Percentiles rank a stretch among this genome's conserved stretches.
Conservation (phyloP, 2,797 vertebrate species). For the Myotis myotis region DNA sequence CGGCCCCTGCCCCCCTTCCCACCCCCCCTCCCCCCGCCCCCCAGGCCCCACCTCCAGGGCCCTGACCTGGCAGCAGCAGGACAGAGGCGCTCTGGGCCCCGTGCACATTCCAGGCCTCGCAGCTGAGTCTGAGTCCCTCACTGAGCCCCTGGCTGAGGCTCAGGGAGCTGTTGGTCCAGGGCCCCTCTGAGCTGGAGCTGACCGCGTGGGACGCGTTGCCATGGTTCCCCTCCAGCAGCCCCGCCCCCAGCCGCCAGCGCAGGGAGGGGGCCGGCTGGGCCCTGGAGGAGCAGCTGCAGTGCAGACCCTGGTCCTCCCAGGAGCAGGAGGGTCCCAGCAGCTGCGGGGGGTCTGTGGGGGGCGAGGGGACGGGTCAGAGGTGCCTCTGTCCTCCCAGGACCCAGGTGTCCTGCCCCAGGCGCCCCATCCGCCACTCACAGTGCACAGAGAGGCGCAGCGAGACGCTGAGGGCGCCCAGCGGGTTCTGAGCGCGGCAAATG, state of each 20-base stretch:
- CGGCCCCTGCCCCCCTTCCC: too few species aligned
- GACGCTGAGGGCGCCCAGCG: not conserved
- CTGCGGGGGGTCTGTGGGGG: not conserved
- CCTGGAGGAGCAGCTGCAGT: constrained; percentile 47
- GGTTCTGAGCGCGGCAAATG: constrained; percentile 45
- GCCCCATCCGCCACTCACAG: constrained; percentile 49
- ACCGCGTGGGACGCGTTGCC: not conserved
- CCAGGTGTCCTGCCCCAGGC: accelerated
- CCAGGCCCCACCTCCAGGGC: too few species aligned
- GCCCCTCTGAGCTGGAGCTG: not conserved
- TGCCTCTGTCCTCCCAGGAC: not conserved
- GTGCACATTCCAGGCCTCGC: not conserved
- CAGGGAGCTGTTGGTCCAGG: constrained; percentile 62
- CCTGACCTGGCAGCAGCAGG: constrained; percentile 45
- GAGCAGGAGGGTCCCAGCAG: constrained; percentile 43
- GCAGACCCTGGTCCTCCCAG: not conserved
- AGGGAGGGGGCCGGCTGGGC: constrained; percentile 23
- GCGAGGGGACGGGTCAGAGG: not conserved
- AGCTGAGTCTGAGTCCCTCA: constrained; percentile 46
- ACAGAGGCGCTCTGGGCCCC: not conserved
- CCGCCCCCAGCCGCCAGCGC: constrained; percentile 46
- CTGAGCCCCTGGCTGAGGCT: not conserved
- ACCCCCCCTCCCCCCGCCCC: accelerated
- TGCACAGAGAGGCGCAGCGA: constrained; percentile 60
- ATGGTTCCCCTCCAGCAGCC: not conserved